These are phyloP conservation scores for Nomada lathburiana DNA, from an alignment of 2,888 invertebrate species.

Conservation along the genomic window DNA sequence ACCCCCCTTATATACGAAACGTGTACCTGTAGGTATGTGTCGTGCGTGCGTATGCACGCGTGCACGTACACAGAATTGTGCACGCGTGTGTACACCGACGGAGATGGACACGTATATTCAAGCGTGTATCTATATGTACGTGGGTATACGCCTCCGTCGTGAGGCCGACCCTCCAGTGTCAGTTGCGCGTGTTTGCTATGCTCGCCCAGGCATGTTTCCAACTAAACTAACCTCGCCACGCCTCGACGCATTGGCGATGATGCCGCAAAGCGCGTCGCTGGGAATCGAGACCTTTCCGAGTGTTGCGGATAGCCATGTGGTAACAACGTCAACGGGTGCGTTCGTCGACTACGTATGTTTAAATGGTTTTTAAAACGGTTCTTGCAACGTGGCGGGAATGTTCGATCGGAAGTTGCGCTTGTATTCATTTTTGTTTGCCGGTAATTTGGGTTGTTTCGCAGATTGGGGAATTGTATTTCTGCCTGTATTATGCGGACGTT, in stretches of 20 bases:
- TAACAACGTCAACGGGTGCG: constrained; percentile 45
- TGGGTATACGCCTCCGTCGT: constrained; percentile 63
- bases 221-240: constrained; percentile 82
- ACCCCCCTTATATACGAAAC: constrained; percentile 4
- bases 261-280: constrained; percentile 67
- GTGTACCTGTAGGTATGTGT: constrained; percentile 22
- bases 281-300: constrained; percentile 65
- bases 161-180: constrained; percentile 79
- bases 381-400: constrained; percentile 9
- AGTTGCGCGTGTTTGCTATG: constrained; percentile 83
- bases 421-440: no score
- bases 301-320: constrained; percentile 57
- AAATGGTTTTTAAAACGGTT: background rate
- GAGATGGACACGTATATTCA: constrained; percentile 42
- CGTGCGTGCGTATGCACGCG: background rate
- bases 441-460: background rate
- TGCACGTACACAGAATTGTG: constrained; percentile 1
- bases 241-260: constrained; percentile 79
- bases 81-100: constrained; percentile 15
- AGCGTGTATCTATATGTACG: constrained; percentile 34
- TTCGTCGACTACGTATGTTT: no score
- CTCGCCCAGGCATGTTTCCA: constrained; percentile 82
- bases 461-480: background rate
- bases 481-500: no score
- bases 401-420: background rate